A percentile compares a stretch with the other conserved stretches of the same genome.
Evolutionary conservation across 2,797 vertebrate genomes (phyloP).

Genomic region (Glyptemys insculpta): DNA sequence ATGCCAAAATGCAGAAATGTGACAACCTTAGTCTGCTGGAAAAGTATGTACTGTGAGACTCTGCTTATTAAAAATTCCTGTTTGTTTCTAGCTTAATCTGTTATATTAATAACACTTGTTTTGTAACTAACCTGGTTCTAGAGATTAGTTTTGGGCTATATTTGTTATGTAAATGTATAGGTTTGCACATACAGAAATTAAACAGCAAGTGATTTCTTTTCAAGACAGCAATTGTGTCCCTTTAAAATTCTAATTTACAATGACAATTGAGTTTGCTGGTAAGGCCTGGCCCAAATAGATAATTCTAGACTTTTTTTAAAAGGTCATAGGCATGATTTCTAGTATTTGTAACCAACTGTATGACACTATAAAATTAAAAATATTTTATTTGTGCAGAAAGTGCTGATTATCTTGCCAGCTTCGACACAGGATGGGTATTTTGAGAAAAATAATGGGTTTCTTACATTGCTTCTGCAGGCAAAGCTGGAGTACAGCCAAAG

Average conservation of each 20-base stretch:
- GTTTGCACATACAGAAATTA: neutral
- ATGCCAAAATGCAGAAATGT: neutral
- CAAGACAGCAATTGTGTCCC: neutral
- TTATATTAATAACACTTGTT: neutral
- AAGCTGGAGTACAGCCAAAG: neutral
- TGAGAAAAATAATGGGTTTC: neutral
- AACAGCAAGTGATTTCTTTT: neutral
- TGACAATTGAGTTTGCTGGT: neutral
- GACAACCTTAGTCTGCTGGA: neutral
- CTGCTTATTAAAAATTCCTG: neutral
- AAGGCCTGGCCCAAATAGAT: neutral
- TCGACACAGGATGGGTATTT: neutral
- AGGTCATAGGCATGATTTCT: neutral
- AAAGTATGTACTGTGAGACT: neutral
- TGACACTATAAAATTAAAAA: neutral
- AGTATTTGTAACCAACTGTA: neutral
- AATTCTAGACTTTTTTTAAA: neutral
- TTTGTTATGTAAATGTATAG: neutral
- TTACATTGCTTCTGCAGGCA: neutral
- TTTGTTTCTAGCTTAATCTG: neutral
- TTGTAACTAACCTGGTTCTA: neutral
- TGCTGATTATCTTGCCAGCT: neutral
- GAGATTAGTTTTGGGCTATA: neutral
- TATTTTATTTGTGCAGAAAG: neutral
- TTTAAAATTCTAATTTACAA: neutral